Percentiles rank a stretch among this genome's conserved stretches.
Conservation (phyloP, 1,140 invertebrate species). For the Eupristina koningsbergeri region DNA sequence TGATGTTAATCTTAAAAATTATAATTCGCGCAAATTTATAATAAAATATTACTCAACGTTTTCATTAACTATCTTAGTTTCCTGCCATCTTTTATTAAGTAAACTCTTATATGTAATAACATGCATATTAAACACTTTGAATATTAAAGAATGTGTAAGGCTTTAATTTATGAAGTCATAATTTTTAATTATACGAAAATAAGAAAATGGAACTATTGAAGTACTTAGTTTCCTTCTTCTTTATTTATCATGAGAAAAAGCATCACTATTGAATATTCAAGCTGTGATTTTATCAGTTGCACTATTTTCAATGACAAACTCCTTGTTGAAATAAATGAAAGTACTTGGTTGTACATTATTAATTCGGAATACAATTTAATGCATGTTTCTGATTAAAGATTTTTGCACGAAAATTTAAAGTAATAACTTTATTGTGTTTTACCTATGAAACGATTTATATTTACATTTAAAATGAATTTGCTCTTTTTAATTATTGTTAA, state of each 20-base stretch:
- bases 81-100: not conserved
- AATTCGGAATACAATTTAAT: too few relatives aligned
- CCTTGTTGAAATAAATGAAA: too few relatives aligned
- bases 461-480: too few relatives aligned
- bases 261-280: not conserved
- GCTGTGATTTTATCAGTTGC: constrained; percentile 21
- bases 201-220: constrained; percentile 8
- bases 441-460: too few relatives aligned
- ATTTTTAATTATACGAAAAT: constrained; percentile 19
- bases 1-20: not conserved
- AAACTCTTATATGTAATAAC: not conserved
- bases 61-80: not conserved
- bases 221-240: not conserved
- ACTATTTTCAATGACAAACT: not conserved
- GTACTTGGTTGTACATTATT: too few relatives aligned
- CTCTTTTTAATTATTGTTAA: too few relatives aligned
- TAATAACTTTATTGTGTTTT: too few relatives aligned
- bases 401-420: too few relatives aligned
- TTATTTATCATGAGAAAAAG: not conserved
- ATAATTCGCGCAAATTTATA: not conserved
- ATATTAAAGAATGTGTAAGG: not conserved
- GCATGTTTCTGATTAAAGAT: too few relatives aligned
- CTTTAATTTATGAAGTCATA: not conserved
- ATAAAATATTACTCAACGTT: not conserved
- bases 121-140: not conserved